Evolutionary conservation across 2,888 invertebrate species (phyloP).

Genomic region (Acleris laterana): DNA sequence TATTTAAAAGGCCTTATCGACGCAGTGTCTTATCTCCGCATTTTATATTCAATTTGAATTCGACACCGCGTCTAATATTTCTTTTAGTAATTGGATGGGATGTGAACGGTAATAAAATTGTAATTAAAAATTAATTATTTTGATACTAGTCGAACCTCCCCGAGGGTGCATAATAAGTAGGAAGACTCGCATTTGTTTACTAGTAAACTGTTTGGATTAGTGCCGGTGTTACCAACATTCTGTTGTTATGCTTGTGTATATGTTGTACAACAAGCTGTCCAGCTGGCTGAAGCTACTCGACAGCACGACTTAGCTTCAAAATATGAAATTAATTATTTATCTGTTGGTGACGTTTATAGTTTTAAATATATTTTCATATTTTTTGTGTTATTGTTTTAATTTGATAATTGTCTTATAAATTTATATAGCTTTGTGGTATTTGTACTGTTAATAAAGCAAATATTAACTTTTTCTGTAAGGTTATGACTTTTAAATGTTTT

Average conservation of each 20-base stretch:
- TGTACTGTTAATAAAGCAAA: too few relatives aligned
- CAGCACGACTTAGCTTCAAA: too few relatives aligned
- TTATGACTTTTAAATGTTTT: too few relatives aligned
- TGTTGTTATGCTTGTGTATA: constrained; percentile 7
- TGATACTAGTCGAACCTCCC: constrained; percentile 71
- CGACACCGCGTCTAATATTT: constrained; percentile 62
- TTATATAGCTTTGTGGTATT: too few relatives aligned
- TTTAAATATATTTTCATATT: too few relatives aligned
- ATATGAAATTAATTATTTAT: too few relatives aligned
- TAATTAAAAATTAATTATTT: constrained; percentile 83
- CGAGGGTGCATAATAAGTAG: constrained; percentile 82
- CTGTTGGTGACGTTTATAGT: too few relatives aligned
- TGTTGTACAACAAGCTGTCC: neutral
- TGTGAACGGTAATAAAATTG: constrained; percentile 79
- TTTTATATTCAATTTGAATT: constrained; percentile 59
- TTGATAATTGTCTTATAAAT: too few relatives aligned
- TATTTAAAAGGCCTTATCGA: constrained; percentile 1
- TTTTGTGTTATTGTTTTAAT: too few relatives aligned
- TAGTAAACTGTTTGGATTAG: constrained; percentile 79
- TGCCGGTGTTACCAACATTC: constrained; percentile 48
- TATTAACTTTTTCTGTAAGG: too few relatives aligned
- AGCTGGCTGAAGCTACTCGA: too few relatives aligned
- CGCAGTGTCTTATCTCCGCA: constrained; percentile 13
- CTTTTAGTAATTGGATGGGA: constrained; percentile 80
- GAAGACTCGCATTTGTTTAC: constrained; percentile 73